Evolutionary conservation across 2,113 vertebrate genomes (phyloP), one percentile per base, ranked within the genome.

Genomic region (Cygnus atratus): DNA sequence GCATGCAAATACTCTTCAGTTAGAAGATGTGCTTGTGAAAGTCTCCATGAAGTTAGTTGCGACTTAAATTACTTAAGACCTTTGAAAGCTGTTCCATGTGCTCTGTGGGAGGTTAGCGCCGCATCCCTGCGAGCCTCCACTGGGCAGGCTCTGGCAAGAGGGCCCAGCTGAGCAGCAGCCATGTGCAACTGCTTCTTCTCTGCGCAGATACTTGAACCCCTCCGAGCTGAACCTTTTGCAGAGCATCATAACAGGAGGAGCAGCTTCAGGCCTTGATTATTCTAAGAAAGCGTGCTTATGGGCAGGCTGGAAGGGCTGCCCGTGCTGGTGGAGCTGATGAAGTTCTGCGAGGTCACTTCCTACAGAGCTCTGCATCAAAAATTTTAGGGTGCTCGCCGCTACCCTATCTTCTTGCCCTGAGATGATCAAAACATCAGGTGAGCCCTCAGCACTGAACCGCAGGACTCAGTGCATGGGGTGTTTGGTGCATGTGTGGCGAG

Each of bases 361-460:
- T 50, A 63, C 72, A 46, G 58, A 41, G 75, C 55, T 73, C 46
- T 2, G 0, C 3, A 0, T 52, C 0, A 0, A 25, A 3, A 0
- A 0, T 59, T 87, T 70, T 31, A 44, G 76, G 4, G 75, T 39
- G 17, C 19, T 87, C 67, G 72, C 76, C 88, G 46, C 65, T 83
- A 67, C n/a, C 3, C 0, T 12, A 0, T 61, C 62, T 85, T 88
- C 75, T 90, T 57, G 83, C 11, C 80, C 33, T 25, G 16, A 26
- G 76, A 1, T 68, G 71, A 66, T 50, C 41, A 35, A 94, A 81
- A 71, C 6, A 5, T 68, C 66, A 3, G 2, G 52, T 59, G 84
- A 75, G 22, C 25, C 62, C 44, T 76, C 11, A 24, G 50, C 18
- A 41, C 50, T 72, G 22, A 26, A 33, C 5, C 3, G 6, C 2